Evolutionary conservation across 2,888 invertebrate genomes (phyloP).

Genomic region (Pasiphila rectangulata): DNA sequence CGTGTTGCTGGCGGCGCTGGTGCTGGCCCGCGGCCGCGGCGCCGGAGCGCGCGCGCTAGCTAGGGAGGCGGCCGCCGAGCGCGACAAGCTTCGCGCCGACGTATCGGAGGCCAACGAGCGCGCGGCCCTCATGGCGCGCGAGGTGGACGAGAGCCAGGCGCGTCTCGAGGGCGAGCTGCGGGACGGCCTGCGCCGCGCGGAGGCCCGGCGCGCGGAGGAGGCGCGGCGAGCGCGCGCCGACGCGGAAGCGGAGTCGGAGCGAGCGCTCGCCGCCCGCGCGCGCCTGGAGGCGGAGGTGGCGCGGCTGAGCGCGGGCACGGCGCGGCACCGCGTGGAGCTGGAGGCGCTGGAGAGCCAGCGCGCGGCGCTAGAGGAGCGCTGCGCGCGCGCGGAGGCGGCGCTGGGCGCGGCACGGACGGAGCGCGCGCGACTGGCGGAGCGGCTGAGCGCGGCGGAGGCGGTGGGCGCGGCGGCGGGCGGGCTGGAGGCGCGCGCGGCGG

Average conservation of each 20-base stretch:
- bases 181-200: constrained; percentile 84
- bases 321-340: constrained; percentile 52
- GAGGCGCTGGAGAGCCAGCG: constrained; percentile 22
- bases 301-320: constrained; percentile 45
- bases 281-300: constrained; percentile 63
- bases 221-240: constrained; percentile 86
- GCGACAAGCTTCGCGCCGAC: constrained; percentile 89
- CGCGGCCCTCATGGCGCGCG: constrained; percentile 90
- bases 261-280: constrained; percentile 89
- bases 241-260: constrained; percentile 94
- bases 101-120: constrained; percentile 91
- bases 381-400: constrained; percentile 15
- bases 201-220: constrained; percentile 89
- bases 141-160: constrained; percentile 94
- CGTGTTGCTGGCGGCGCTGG: constrained; percentile 83
- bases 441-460: constrained; percentile 82
- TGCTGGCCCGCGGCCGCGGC: constrained; percentile 84
- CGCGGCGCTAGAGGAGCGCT: constrained; percentile 22
- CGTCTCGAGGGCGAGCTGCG: constrained; percentile 85
- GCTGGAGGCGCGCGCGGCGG: constrained; percentile 81
- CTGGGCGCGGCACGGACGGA: constrained; percentile 16
- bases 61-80: constrained; percentile 86
- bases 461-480: constrained; percentile 80
- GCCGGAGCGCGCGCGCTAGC: constrained; percentile 87
- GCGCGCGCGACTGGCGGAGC: constrained; percentile 82